A percentile compares a stretch with the other conserved stretches of the same genome.
Conservation (phyloP, 2,113 vertebrate genomes). For the Oophaga pumilio region DNA sequence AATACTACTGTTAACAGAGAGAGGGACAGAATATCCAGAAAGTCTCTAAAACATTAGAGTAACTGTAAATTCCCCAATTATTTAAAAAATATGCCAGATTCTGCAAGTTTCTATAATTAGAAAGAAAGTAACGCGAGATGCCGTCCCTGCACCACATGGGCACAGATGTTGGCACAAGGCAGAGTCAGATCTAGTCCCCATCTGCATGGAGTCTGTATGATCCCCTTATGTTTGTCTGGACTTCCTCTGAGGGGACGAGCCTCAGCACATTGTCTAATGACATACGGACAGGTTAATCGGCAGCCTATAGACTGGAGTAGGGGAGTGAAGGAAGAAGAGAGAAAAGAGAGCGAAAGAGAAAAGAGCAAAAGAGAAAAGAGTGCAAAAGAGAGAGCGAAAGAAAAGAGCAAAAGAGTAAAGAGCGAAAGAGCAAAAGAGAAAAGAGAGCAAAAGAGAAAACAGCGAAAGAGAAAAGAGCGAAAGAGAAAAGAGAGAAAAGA, state of each 20-base stretch:
- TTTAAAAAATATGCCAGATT: not conserved
- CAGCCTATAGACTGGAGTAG: not conserved
- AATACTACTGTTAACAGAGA: not conserved
- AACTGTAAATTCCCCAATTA: not conserved
- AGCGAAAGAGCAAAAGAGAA: not conserved
- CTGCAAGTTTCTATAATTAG: not conserved
- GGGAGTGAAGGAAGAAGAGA: not conserved
- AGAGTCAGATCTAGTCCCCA: not conserved
- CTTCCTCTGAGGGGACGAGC: not conserved
- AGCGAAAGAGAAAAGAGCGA: not conserved
- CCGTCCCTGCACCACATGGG: not conserved
- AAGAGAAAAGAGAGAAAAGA: not conserved
- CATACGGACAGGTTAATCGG: not conserved
- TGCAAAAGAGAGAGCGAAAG: not conserved
- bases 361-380: not conserved
- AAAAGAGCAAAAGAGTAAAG: not conserved
- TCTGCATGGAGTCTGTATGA: not conserved
- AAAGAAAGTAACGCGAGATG: not conserved
- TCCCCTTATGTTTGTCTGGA: not conserved
- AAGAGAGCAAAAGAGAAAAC: not conserved
- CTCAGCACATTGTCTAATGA: not conserved
- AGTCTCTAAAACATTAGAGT: too few relatives aligned
- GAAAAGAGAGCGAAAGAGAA: not conserved
- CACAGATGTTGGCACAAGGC: not conserved
- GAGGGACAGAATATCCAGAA: not conserved